Base-by-base conservation (phyloP, 2,113 vertebrate genomes). In the Dunckerocampus dactyliophorus region DNA sequence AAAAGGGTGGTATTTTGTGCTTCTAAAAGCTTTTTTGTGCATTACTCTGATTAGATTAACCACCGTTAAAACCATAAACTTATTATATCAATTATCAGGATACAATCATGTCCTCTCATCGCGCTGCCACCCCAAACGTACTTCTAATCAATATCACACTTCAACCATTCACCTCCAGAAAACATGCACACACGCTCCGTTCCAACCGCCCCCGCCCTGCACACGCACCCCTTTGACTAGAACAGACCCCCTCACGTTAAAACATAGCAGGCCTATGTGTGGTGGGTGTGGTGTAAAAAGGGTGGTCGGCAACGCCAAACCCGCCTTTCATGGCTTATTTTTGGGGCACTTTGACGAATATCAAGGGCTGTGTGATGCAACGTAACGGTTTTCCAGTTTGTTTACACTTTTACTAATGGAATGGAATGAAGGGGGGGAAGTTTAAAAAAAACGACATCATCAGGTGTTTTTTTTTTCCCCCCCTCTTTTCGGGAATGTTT, bases 401-500 rank as follows among this genome's bases (percentile, higher is more conserved):
- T 89, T 89, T 86, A 87, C 53, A 47, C 72, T 82, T 78, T 81
- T 75, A 65, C 85, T 84, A 76, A 84, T 79, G 75, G 83, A 88
- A 81, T 66, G 62, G 71, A 75, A 72, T 17, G 42, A 65, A 67
- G 60, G 67, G 67, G 71, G 73, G 73, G 69, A 59, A 50, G 24
- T 28, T 28, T 28, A 51, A 71, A 78, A 64, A 74, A 68, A 54
- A 34, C 42, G 68, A 79, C 63, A 77, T 75, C 82, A 83, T 85
- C 85, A 89, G 87, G 87, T 88, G 87, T 82, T 85, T 89, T 89
- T 84, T n/a, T 79, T 34, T 34, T 34, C 31, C 31, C 31, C 7
- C 75, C 71, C 73, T 82, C 67, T 81, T 72, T 69, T 81, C 17
- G 74, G 86, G 84, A 88, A 85, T 79, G 79, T 88, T 89, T 89